A percentile compares a stretch with the other conserved stretches of the same genome.
These are phyloP conservation scores for Pholis gunnellus DNA, from an alignment of 2,113 vertebrate genomes.

Conservation along the genomic window DNA sequence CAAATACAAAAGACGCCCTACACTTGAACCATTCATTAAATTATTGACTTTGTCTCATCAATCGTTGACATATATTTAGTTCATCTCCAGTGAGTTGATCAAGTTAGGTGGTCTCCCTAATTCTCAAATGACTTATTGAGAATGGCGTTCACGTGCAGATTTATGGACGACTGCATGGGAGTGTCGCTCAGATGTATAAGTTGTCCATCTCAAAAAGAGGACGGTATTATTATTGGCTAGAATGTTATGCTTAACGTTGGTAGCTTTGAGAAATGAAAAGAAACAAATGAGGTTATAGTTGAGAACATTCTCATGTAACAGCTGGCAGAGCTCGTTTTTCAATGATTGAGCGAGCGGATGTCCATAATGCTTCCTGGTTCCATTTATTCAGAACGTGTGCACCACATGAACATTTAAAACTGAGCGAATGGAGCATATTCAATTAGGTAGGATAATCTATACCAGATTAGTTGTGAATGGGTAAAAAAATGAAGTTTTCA, in stretches of 20 bases:
- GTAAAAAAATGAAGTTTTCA: not conserved
- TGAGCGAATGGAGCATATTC: not conserved
- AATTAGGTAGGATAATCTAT: not conserved
- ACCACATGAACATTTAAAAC: not conserved
- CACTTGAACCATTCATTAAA: not conserved
- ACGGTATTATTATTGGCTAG: not conserved
- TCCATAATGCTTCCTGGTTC: slow-evolving; percentile 11
- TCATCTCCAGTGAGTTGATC: not conserved
- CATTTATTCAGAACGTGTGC: not conserved
- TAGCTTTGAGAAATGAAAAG: not conserved
- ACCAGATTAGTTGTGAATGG: not conserved
- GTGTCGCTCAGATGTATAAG: not conserved
- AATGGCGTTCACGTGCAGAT: not conserved
- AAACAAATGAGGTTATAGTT: slow-evolving; percentile 7
- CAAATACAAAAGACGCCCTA: not conserved
- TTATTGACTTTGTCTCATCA: not conserved
- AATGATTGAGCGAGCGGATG: not conserved
- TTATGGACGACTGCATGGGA: not conserved
- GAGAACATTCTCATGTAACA: slow-evolving; percentile 17
- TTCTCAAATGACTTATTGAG: not conserved
- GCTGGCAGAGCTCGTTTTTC: slow-evolving; percentile 37
- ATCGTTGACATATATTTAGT: not conserved
- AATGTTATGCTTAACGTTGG: too few species aligned
- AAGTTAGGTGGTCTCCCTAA: not conserved
- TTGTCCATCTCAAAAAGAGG: not conserved